Percentiles rank a stretch among this genome's conserved stretches.
These are phyloP conservation scores for Gobionotothen gibberifrons DNA, from an alignment of 2,797 vertebrate genomes.

Conservation along the genomic window DNA sequence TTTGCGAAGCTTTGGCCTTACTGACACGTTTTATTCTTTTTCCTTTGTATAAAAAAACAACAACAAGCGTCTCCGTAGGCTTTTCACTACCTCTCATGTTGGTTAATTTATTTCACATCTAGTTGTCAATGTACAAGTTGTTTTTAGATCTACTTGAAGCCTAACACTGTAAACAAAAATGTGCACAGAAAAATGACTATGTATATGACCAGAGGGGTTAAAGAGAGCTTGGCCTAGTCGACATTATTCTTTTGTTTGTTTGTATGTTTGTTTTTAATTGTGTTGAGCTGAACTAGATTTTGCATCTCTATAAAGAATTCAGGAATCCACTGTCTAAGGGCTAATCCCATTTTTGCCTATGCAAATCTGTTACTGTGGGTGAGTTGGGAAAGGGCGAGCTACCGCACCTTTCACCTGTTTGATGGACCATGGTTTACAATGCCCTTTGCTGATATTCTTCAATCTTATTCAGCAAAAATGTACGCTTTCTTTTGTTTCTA, in stretches of 20 bases:
- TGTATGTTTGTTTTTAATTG: constrained; percentile 80
- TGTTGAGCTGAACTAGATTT: constrained; percentile 85
- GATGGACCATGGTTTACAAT: constrained; percentile 96
- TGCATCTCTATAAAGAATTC: constrained; percentile 90
- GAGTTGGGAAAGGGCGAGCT: constrained; percentile 87
- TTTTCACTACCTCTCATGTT: constrained; percentile 98
- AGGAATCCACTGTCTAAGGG: constrained; percentile 98
- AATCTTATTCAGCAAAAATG: constrained; percentile 94
- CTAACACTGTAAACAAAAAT: constrained; percentile 89
- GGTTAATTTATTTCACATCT: constrained; percentile 92
- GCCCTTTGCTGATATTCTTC: constrained; percentile 94
- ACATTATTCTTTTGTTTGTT: constrained; percentile 71
- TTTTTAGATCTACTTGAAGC: constrained; percentile 90
- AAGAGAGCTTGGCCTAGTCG: constrained; percentile 81
- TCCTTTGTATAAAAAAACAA: constrained; percentile 56
- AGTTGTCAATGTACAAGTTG: constrained; percentile 83
- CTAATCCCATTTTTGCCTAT: constrained; percentile 99
- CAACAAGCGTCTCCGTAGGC: constrained; percentile 83
- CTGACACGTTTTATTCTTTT: constrained; percentile 62
- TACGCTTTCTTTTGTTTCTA: constrained; percentile 88
- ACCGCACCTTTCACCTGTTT: constrained; percentile 85
- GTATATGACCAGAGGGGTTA: constrained; percentile 78
- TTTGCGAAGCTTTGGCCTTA: constrained; percentile 76
- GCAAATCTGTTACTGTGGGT: constrained; percentile 98
- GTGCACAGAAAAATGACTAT: constrained; percentile 83